A percentile compares a stretch with the other conserved stretches of the same genome.
Evolutionary conservation across 2,113 vertebrate genomes (phyloP).

Genomic region (Nothobranchius kuhntae): DNA sequence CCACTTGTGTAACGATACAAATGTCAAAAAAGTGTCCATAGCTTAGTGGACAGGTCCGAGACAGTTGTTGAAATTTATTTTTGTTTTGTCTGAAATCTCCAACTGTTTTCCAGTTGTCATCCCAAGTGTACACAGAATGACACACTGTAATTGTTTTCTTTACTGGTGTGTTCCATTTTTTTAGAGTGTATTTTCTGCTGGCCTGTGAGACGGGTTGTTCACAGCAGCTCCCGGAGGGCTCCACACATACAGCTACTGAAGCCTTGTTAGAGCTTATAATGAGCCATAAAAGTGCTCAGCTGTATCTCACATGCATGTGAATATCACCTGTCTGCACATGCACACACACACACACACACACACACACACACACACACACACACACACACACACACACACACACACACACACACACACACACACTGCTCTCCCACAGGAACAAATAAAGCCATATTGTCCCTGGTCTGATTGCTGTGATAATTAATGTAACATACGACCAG

Average conservation of each 20-base stretch:
- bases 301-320: conserved; percentile 53
- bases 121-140: neutral
- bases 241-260: conserved; percentile 64
- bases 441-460: conserved; percentile 73
- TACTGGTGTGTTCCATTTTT: conserved; percentile 11
- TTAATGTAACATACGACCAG: conserved; percentile 67
- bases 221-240: conserved; percentile 44
- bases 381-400: conserved; percentile 22
- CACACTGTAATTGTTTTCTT: conserved; percentile 56
- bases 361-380: conserved; percentile 27
- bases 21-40: neutral
- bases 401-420: conserved; percentile 22
- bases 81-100: neutral
- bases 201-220: conserved; percentile 53
- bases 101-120: conserved; percentile 28
- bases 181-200: conserved; percentile 32
- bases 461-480: conserved; percentile 67
- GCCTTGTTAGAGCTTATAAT: conserved; percentile 71
- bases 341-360: conserved; percentile 16
- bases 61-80: neutral
- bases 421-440: conserved; percentile 51
- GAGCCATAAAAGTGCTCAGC: conserved; percentile 69
- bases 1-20: too few relatives aligned
- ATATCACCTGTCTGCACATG: conserved; percentile 48
- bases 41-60: neutral